Evolutionary conservation across 2,888 invertebrate species (phyloP), one percentile per base, ranked within the genome.

Genomic region (Helobdella robusta): DNA sequence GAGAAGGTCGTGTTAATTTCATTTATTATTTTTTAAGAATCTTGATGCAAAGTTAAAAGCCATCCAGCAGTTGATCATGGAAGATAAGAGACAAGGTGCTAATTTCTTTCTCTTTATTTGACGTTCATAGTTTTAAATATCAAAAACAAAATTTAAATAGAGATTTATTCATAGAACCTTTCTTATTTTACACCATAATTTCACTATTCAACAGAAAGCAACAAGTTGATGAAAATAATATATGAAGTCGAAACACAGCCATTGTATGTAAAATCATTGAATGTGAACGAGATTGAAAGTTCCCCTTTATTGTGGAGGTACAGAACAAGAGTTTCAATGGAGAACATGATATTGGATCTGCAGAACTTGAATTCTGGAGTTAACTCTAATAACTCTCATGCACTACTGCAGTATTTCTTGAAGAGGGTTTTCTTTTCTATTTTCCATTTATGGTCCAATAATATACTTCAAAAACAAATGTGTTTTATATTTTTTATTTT

Each of bases 291-390:
- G 15, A 2, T 30, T 3, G 18, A 15, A 2, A 23, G 28, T 20
- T n/a, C 8, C n/a, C 35, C 20, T n/a, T 20, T 35, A 32, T 59
- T 59, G 32, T 59, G 73, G 73, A 62, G 71, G 28, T 72, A 68
- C 68, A 64, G 73, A 6, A 63, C 70, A 2, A 68, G 68, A 20
- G 69, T 73, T 66, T 69, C 72, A 25, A 63, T 73, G 18, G 71
- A 71, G 20, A 71, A 73, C 59, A 67, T 73, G 40, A 65, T 70
- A 28, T 65, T 72, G 15, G 65, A 69, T 25, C 71, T 73, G 36
- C 65, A 70, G 5, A 68, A 70, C 44, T 25, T 62, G 11, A 35
- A 64, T 28, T 11, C 20, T 15, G 34, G n/a, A 5, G 34, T 32
- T 18, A 30, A n/a, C 32, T 32, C 44, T 5, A 34, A 36, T 23